Percentiles rank a stretch among this genome's conserved stretches.
Conservation (phyloP, 2,888 invertebrate species). For the Physocephala rufipes region DNA sequence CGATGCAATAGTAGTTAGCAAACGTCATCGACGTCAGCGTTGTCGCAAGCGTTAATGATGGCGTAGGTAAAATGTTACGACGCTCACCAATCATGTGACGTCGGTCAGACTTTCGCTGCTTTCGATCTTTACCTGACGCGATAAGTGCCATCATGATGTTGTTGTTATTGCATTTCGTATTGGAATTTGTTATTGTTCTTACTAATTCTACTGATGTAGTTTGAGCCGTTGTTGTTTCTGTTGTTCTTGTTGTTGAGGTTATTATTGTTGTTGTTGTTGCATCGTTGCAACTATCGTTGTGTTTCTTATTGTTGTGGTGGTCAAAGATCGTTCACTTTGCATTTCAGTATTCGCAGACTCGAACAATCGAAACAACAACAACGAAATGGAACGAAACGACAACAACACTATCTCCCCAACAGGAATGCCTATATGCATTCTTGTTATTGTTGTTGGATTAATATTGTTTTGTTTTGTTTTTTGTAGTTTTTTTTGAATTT, state of each 20-base stretch:
- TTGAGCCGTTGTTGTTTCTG: no score
- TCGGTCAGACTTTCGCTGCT: conserved; percentile 6
- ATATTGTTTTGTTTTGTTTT: not conserved
- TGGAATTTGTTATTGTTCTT: not conserved
- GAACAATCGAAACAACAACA: not conserved
- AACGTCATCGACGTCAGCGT: not conserved
- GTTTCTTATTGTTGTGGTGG: conserved; percentile 28
- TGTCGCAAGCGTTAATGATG: not conserved
- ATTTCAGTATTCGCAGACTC: conserved; percentile 4
- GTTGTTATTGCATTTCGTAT: conserved; percentile 5
- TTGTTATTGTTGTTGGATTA: conserved; percentile 1
- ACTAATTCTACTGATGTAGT: not conserved
- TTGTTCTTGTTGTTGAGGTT: no score
- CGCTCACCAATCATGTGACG: not conserved
- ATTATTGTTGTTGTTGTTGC: no score
- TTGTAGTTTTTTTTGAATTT: not conserved
- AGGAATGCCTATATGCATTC: not conserved
- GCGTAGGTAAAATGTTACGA: not conserved
- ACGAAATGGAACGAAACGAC: not conserved
- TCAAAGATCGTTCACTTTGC: conserved; percentile 28
- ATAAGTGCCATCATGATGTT: not conserved
- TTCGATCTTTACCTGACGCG: conserved; percentile 22
- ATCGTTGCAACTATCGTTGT: not conserved
- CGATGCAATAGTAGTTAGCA: not conserved
- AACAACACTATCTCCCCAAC: not conserved